Base-by-base conservation (phyloP, 1,140 invertebrate genomes). In the Globodera ellingtonae region DNA sequence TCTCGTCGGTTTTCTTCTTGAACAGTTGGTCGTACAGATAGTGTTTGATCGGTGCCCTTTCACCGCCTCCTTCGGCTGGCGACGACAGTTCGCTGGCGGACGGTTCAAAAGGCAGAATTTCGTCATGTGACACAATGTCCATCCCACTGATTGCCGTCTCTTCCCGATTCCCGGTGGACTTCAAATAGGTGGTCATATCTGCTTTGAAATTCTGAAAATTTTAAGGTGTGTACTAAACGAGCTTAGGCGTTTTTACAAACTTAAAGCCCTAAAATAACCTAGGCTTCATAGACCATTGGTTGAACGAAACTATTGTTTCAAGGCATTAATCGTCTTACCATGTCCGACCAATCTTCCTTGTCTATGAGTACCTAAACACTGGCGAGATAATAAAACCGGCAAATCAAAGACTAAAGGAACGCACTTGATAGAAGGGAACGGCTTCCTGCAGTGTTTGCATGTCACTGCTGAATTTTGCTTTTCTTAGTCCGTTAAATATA, bases 41-140 rank as follows among this genome's bases (percentile, higher is more conserved):
- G 48, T 50, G 59, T 47, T 65, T 77, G 10, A 13, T 69, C 7
- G 65, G 44, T 4, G 52, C 35, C 24, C 44, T 24, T n/a, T 77
- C 65, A 46, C 46, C 65, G 48, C 65, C 21, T 21, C 46, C 67
- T 15, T 70, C 18, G n/a, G 13, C 15, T 66, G 1, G 70, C 52
- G 67, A 65, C 18, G 10, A 4, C 69, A 44, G 13, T 18, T 67
- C 44, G 8, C 79, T 62, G 8, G 79, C 80, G 70, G 66, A 79
- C 4, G 81, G 74, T 4, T 71, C 65, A 72, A 77, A 84, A 0
- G 87, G 87, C 10, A 84, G 76, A 65, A 89, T 83, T 66, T 89
- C 87, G 70, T 80, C 72, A 62, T 87, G 87, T 8, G 77, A 70
- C 18, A 89, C 83, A 46, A 83, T 84, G 74, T 89, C 87, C 83